These are phyloP conservation scores for Chionis minor DNA, from an alignment of 2,113 vertebrate genomes.

Conservation along the genomic window DNA sequence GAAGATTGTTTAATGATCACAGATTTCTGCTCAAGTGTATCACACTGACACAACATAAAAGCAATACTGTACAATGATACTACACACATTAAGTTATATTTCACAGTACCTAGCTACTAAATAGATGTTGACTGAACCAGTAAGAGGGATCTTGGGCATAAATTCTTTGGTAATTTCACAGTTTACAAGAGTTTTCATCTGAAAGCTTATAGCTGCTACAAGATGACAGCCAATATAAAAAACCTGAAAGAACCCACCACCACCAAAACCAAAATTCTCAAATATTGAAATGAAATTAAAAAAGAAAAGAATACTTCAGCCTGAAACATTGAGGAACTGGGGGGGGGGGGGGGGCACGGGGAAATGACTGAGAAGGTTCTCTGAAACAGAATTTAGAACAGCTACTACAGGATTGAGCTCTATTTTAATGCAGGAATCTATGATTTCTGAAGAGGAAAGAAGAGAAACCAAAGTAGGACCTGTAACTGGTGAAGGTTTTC, in stretches of 20 bases:
- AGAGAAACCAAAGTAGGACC: neutral
- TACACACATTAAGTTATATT: neutral
- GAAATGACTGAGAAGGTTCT: neutral
- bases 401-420: neutral
- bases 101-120: neutral
- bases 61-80: neutral
- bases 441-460: neutral
- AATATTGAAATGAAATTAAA: neutral
- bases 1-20: neutral
- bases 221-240: neutral
- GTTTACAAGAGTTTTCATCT: neutral
- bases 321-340: neutral
- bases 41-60: neutral
- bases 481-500: neutral
- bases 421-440: neutral
- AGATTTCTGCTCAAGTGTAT: neutral
- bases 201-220: neutral
- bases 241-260: neutral
- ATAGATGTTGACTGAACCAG: neutral
- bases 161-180: neutral
- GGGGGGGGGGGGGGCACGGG: no score
- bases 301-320: neutral
- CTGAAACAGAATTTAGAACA: neutral
- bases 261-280: neutral
- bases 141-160: neutral